Conservation (phyloP, 2,113 vertebrate genomes). For the Apodemus speciosus region DNA sequence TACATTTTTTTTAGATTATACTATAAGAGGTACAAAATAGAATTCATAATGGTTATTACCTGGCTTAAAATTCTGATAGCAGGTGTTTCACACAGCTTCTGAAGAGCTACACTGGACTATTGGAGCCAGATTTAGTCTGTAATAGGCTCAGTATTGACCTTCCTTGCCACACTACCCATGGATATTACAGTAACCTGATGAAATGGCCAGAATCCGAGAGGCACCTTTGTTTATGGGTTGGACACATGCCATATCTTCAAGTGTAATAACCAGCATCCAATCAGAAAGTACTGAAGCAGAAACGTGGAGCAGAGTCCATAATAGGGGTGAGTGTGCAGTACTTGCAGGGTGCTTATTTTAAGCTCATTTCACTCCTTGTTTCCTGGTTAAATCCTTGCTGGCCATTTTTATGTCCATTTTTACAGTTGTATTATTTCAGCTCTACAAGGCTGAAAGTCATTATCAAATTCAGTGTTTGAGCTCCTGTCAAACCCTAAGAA, state of each 20-base stretch:
- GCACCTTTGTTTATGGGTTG: slow-evolving; percentile 10
- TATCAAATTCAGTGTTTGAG: background rate
- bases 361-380: background rate
- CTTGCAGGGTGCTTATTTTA: background rate
- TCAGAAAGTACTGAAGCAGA: background rate
- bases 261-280: slow-evolving; percentile 9
- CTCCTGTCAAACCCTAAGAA: background rate
- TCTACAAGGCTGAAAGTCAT: background rate
- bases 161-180: accelerated
- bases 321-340: background rate
- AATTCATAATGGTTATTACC: slow-evolving; percentile 46
- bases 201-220: background rate
- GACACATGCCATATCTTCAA: slow-evolving; percentile 27
- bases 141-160: background rate
- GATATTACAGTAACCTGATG: background rate
- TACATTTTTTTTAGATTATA: slow-evolving; percentile 30
- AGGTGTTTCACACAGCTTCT: background rate
- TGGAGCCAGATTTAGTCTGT: background rate
- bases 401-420: background rate
- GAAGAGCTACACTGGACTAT: background rate
- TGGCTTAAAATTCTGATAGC: slow-evolving; percentile 20
- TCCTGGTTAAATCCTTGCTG: slow-evolving; percentile 28
- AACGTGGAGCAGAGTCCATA: background rate
- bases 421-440: background rate
- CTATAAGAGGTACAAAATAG: slow-evolving; percentile 34